Evolutionary conservation across 2,113 vertebrate genomes (phyloP), one percentile per base, ranked within the genome.

Genomic region (Actinemys pallida): DNA sequence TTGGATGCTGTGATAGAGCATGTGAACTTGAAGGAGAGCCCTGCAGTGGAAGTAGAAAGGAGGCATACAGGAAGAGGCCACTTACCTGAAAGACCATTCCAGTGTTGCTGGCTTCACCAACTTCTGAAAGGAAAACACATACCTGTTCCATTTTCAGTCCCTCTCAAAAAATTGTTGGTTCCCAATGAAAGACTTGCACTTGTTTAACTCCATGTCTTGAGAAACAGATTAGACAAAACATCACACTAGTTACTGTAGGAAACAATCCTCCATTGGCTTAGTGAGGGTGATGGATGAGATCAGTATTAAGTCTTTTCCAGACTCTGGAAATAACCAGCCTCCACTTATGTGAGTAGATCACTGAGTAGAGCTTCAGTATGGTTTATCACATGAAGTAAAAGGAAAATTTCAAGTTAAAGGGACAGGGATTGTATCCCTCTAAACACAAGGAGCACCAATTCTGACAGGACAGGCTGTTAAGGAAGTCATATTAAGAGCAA

Each of bases 161-260:
- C 88, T n/a, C 24, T 1, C 19, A 50, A 22, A 50, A 35, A 72
- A 14, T 16, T 5, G 8, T 39, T 72, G 7, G 22, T 47, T 47
- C 85, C 78, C 89, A n/a, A 31, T 14, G 53, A 85, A 50, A 62
- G 62, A 82, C 45, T 87, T 39, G 86, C 95, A 72, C 85, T 92
- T 94, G 88, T 72, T 59, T 42, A 56, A 62, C 16, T 52, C 54
- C 6, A 0, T 53, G 12, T 29, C 92, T 88, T 72, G 83, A 49
- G 83, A 95, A 75, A 90, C 53, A 79, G 84, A 93, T 85, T 91
- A 95, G 92, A 96, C 75, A 94, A 79, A 91, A 94, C 59, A 97
- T 81, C 50, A 95, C 56, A 88, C 45, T 72, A 29, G 50, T 79
- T 56, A 91, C 94, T 54, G 12, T 9, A 92, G 96, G 84, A 87